phyloP scores from a whole-genome alignment of 2,113 vertebrate genomes.

The Sus scrofa region T2T-Sscrofa CM000825.6:77884501-77885000 shows the following conservation, averaged over 20 bases:
- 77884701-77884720: background rate
- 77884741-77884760: background rate
- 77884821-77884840: no score
- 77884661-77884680: slow-evolving; percentile 98
- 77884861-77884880: no score
- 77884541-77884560: background rate
- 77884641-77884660: slow-evolving; percentile 98
- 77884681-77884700: slow-evolving; percentile 88
- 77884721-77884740: background rate
- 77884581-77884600: background rate
- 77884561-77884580: background rate
- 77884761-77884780: no score
- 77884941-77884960: no score
- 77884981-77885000: no score
- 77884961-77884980: no score
- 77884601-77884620: slow-evolving; percentile 95
- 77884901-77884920: no score
- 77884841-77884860: no score
- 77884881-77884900: no score
- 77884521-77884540: background rate
- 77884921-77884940: no score
- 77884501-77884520: background rate
- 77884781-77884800: no score
- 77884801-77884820: no score
- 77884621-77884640: slow-evolving; percentile 98